Conservation (phyloP, 2,797 vertebrate species). For the Etheostoma perlongum region DNA sequence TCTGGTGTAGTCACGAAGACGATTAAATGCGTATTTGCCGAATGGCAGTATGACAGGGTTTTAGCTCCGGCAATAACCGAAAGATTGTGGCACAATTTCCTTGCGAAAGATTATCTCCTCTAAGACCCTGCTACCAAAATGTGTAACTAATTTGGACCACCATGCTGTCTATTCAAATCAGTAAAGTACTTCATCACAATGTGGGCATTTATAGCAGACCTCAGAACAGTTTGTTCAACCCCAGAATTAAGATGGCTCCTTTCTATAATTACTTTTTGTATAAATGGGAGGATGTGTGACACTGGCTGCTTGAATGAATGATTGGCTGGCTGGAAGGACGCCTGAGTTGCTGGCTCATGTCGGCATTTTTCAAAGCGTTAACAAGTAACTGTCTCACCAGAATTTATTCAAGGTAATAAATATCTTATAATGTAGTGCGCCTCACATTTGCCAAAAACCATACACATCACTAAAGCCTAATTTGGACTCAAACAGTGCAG, state of each 20-base stretch:
- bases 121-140: conserved; percentile 7
- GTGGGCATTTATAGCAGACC: not conserved
- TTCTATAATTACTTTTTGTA: conserved; percentile 17
- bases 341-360: conserved; percentile 25
- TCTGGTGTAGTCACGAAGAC: conserved; percentile 10
- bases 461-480: conserved; percentile 7
- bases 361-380: conserved; percentile 18
- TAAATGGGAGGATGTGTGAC: conserved; percentile 41
- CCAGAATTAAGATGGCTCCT: not conserved
- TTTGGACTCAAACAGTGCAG: not conserved
- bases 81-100: conserved; percentile 47
- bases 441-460: conserved; percentile 11
- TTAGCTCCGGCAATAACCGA: conserved; percentile 30
- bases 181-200: not conserved
- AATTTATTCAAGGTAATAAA: conserved; percentile 21
- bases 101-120: conserved; percentile 41
- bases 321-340: conserved; percentile 29
- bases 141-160: not conserved
- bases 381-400: conserved; percentile 8
- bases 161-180: not conserved
- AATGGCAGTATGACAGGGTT: conserved; percentile 22
- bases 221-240: not conserved
- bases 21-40: conserved; percentile 3
- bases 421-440: not conserved
- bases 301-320: conserved; percentile 39